Evolutionary conservation across 2,113 vertebrate genomes (phyloP), one percentile per base, ranked within the genome.

Genomic region (Ploceus nigricollis): DNA sequence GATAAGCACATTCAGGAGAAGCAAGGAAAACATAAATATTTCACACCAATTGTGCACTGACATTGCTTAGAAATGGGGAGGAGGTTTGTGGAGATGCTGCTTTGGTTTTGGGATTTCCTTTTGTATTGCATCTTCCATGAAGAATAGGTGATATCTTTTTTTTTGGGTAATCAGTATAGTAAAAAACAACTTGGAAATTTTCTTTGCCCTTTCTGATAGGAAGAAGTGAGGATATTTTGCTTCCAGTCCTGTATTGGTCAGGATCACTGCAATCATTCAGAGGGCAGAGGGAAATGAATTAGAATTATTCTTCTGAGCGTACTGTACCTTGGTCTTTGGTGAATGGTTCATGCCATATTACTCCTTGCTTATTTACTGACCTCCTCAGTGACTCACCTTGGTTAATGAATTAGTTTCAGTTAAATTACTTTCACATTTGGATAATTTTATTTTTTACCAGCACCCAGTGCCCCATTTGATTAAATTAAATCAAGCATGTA

Each of bases 391-490:
- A 20, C 76, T 92, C 57, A 71, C 65, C 57, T 92, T 82, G 60
- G 53, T 68, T 91, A 91, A 70, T 93, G 93, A 81, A 72, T 95
- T 96, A 71, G 61, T 84, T 95, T 95, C 75, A 81, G 75, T 95
- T 95, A 96, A 92, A 90, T 95, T 93, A 70, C 70, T 92, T 96
- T 83, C 85, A 89, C 80, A 70, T 92, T 79, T 78, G 91, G 89
- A 51, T 90, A 73, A 65, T 87, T 87, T 80, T 72, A 14, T 57
- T 91, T 90, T 58, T 57, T 91, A 77, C 83, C 58, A 81, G n/a
- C 6, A 48, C 78, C 33, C 30, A 78, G 14, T 42, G 47, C 39
- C 11, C 54, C 20, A 15, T 75, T 84, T 88, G 31, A 93, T 94
- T 94, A 93, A 96, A 88, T 64, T 57, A 82, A 35, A 72, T 72